These are phyloP conservation scores for Papilio protenor DNA, from an alignment of 2,888 invertebrate species.

Conservation along the genomic window DNA sequence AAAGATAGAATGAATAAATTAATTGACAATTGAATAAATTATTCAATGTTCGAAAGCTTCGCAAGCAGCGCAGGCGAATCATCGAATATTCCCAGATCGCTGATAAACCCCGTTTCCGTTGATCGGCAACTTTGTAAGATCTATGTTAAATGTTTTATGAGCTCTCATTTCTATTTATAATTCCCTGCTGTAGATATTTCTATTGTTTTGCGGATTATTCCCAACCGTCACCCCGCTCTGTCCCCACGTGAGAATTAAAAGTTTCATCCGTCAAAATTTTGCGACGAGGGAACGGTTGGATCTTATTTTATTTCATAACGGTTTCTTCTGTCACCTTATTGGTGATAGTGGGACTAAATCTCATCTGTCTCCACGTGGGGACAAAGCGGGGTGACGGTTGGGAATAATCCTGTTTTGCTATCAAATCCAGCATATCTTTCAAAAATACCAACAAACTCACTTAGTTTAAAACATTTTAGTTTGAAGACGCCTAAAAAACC, in stretches of 20 bases:
- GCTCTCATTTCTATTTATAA: not conserved
- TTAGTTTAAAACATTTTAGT: not conserved
- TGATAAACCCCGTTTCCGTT: conserved; percentile 30
- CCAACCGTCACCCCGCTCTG: too few relatives aligned
- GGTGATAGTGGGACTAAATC: too few relatives aligned
- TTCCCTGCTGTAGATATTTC: not conserved
- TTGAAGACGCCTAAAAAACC: not conserved
- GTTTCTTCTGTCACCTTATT: too few relatives aligned
- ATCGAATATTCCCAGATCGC: conserved; percentile 24
- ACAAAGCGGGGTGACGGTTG: too few relatives aligned
- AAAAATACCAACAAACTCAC: not conserved
- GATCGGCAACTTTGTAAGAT: conserved; percentile 28
- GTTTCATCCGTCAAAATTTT: too few relatives aligned
- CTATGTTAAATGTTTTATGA: conserved; percentile 16
- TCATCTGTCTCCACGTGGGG: too few relatives aligned
- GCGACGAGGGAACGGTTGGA: too few relatives aligned
- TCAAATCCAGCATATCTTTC: not conserved
- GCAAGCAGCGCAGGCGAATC: conserved; percentile 12
- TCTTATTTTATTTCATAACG: too few relatives aligned
- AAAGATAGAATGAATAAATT: conserved; percentile 32
- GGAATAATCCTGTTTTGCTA: too few relatives aligned
- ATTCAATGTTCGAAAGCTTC: conserved; percentile 28
- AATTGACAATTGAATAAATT: conserved; percentile 26
- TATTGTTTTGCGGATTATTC: not conserved
- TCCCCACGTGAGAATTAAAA: too few relatives aligned